phyloP scores from a whole-genome alignment of 2,113 vertebrate genomes.

The Tenebrosternarchus preto region DNA sequence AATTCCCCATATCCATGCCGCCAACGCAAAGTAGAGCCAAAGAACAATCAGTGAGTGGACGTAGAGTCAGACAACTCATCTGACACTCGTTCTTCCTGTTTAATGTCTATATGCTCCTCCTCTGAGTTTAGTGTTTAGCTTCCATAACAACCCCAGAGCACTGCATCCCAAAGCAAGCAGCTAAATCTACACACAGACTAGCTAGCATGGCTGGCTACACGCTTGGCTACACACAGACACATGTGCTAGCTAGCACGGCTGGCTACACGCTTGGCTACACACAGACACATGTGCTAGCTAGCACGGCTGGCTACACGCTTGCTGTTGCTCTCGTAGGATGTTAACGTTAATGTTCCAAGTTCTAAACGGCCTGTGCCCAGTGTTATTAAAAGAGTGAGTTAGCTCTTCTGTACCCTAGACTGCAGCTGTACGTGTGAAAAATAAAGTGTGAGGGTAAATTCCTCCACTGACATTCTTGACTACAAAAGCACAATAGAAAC shows the following conservation, averaged over 20 bases:
- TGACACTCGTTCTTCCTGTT: conserved; percentile 18
- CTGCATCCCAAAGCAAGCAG: too few relatives aligned
- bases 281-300: too few relatives aligned
- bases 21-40: conserved; percentile 47
- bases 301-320: too few relatives aligned
- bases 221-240: too few relatives aligned
- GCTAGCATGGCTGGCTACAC: too few relatives aligned
- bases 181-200: too few relatives aligned
- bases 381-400: not conserved
- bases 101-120: conserved; percentile 46
- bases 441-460: conserved; percentile 10
- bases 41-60: conserved; percentile 46
- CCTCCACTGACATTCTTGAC: conserved; percentile 28
- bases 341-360: not conserved
- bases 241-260: too few relatives aligned
- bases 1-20: not conserved
- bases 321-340: too few relatives aligned
- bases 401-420: not conserved
- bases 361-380: not conserved
- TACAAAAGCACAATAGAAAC: conserved; percentile 20
- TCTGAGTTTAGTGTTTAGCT: conserved; percentile 34
- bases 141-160: too few relatives aligned
- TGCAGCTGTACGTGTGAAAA: conserved; percentile 23
- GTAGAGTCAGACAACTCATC: conserved; percentile 66
- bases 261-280: too few relatives aligned